phyloP scores from a whole-genome alignment of 35 echinoderm and acorn worm genomes.

The Lytechinus pictus region DNA sequence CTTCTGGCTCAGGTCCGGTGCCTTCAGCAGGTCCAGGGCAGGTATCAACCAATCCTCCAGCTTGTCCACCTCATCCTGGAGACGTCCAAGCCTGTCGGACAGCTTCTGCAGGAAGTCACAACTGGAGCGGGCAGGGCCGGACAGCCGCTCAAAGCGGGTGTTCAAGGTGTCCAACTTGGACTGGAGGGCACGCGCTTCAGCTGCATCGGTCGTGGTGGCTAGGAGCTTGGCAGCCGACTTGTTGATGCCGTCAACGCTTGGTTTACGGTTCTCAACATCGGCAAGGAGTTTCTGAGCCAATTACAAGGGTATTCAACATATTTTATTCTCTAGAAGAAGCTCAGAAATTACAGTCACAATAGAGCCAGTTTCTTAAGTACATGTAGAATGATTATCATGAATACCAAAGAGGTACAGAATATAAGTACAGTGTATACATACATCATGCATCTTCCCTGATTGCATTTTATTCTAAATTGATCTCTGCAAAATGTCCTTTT shows the following conservation, averaged over 20 bases:
- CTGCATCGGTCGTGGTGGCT: constrained; percentile 69
- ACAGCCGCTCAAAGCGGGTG: constrained; percentile 65
- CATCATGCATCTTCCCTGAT: too few relatives aligned
- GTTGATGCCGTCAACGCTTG: constrained; percentile 80
- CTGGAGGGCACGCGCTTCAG: constrained; percentile 78
- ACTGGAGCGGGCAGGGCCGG: constrained; percentile 67
- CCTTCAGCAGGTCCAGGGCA: constrained; percentile 75
- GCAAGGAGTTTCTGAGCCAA: constrained; percentile 67
- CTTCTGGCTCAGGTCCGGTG: constrained; percentile 78
- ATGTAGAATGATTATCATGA: too few relatives aligned
- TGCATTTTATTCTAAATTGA: too few relatives aligned
- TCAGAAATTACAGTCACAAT: too few relatives aligned
- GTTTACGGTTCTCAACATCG: constrained; percentile 80
- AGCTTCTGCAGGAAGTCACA: constrained; percentile 76
- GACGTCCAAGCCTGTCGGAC: constrained; percentile 71
- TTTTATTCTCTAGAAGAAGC: neutral
- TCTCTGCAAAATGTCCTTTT: too few relatives aligned
- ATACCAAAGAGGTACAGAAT: too few relatives aligned
- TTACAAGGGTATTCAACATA: neutral
- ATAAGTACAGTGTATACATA: too few relatives aligned
- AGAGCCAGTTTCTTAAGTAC: too few relatives aligned
- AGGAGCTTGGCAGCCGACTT: constrained; percentile 82
- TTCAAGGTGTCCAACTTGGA: constrained; percentile 85
- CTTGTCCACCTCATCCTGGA: constrained; percentile 86
- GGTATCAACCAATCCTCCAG: constrained; percentile 98